phyloP scores from a whole-genome alignment of 2,888 invertebrate genomes.

The Volucella zonaria region DNA sequence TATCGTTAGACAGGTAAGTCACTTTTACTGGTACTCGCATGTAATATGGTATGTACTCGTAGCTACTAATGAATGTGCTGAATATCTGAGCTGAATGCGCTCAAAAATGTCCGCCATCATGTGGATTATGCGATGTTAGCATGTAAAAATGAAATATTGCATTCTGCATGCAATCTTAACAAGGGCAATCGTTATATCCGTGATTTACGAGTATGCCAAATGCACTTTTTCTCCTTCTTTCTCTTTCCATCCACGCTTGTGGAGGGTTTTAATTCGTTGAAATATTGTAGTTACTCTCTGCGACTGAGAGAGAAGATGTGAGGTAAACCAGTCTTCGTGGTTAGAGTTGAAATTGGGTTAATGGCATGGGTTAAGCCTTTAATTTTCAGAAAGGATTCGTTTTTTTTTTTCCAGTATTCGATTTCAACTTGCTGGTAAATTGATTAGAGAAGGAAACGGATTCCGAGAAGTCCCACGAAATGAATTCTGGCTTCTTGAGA shows the following conservation, averaged over 20 bases:
- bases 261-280: constrained; percentile 1
- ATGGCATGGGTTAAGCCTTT: too few species aligned
- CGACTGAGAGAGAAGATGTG: too few species aligned
- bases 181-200: constrained; percentile 46
- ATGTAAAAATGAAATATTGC: constrained; percentile 49
- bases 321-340: too few species aligned
- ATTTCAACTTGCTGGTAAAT: too few species aligned
- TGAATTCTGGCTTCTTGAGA: too few species aligned
- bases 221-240: neutral
- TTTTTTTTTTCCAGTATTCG: too few species aligned
- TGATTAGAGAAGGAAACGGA: too few species aligned
- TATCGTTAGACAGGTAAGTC: constrained; percentile 95
- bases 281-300: neutral
- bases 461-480: too few species aligned
- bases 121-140: constrained; percentile 59
- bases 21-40: neutral
- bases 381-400: too few species aligned
- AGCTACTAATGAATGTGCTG: neutral
- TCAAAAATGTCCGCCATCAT: constrained; percentile 40
- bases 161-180: constrained; percentile 58
- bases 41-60: too few species aligned
- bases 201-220: constrained; percentile 53
- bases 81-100: constrained; percentile 9
- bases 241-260: neutral
- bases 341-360: too few species aligned